phyloP scores from a whole-genome alignment of 2,888 invertebrate genomes.

The Reticulitermes lucifugus region DNA sequence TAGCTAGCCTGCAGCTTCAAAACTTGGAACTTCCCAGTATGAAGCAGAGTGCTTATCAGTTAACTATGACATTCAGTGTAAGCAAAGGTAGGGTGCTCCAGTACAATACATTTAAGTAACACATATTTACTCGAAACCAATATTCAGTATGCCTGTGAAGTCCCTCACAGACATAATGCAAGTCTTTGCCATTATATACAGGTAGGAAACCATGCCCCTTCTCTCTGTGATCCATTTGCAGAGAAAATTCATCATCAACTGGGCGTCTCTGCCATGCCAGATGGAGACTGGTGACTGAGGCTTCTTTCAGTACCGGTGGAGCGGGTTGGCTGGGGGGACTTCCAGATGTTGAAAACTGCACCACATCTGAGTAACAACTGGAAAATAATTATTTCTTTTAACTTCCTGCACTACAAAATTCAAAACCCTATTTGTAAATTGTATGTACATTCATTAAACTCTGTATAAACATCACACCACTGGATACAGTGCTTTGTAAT shows the following conservation, averaged over 20 bases:
- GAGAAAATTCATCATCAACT: constrained; percentile 82
- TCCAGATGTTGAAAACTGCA: constrained; percentile 79
- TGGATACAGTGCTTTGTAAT: no score
- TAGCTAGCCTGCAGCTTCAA: no score
- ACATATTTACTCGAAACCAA: constrained; percentile 71
- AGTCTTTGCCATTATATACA: constrained; percentile 83
- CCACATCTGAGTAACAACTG: constrained; percentile 77
- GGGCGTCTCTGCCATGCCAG: constrained; percentile 81
- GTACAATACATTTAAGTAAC: no score
- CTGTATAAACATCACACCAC: no score
- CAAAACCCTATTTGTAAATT: no score
- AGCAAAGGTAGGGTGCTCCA: no score
- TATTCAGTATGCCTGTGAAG: constrained; percentile 83
- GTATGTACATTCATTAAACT: no score
- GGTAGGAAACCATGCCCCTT: constrained; percentile 83
- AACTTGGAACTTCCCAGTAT: no score
- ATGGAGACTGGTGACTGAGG: constrained; percentile 73
- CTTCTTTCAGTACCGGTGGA: constrained; percentile 77
- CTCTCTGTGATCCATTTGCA: constrained; percentile 81
- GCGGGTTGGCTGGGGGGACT: constrained; percentile 83
- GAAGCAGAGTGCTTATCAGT: no score
- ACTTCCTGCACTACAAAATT: no score
- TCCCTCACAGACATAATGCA: constrained; percentile 74
- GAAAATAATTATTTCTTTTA: constrained; percentile 2
- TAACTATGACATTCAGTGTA: no score